These are phyloP conservation scores for Myotis myotis DNA, from an alignment of 2,797 vertebrate genomes.

Conservation along the genomic window DNA sequence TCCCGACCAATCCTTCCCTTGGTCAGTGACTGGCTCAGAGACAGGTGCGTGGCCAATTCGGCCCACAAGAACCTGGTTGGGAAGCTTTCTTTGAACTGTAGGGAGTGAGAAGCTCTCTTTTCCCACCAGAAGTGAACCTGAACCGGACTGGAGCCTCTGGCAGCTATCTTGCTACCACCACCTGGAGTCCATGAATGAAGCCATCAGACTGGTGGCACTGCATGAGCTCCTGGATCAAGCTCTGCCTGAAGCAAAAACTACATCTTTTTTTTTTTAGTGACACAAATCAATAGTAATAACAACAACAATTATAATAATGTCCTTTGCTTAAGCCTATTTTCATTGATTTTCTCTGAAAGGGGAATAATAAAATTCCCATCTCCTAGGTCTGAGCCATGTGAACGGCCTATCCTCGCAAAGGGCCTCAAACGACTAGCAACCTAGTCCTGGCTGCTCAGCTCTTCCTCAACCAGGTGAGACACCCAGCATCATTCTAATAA, in stretches of 20 bases:
- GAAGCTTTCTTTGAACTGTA: not conserved
- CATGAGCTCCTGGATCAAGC: not conserved
- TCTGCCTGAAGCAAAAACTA: not conserved
- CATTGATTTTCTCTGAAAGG: not conserved
- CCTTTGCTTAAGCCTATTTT: slow-evolving; percentile 3
- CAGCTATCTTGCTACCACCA: not conserved
- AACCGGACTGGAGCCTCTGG: not conserved
- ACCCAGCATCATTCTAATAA: not conserved
- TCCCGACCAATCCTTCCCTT: not conserved
- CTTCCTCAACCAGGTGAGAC: not conserved
- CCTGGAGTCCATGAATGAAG: not conserved
- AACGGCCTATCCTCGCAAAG: not conserved
- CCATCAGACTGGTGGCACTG: not conserved
- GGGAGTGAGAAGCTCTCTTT: not conserved
- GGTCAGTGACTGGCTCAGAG: not conserved
- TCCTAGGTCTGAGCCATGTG: not conserved
- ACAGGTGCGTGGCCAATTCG: not conserved
- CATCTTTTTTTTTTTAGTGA: not conserved
- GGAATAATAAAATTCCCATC: not conserved
- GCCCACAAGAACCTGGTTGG: not conserved
- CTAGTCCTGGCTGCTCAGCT: not conserved
- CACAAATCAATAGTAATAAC: not conserved
- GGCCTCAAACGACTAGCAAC: not conserved
- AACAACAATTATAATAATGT: not conserved
- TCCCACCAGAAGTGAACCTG: not conserved